Percentiles rank a stretch among this genome's conserved stretches.
These are phyloP conservation scores for Gibbula magus DNA, from an alignment of 2,888 invertebrate genomes.

Conservation along the genomic window DNA sequence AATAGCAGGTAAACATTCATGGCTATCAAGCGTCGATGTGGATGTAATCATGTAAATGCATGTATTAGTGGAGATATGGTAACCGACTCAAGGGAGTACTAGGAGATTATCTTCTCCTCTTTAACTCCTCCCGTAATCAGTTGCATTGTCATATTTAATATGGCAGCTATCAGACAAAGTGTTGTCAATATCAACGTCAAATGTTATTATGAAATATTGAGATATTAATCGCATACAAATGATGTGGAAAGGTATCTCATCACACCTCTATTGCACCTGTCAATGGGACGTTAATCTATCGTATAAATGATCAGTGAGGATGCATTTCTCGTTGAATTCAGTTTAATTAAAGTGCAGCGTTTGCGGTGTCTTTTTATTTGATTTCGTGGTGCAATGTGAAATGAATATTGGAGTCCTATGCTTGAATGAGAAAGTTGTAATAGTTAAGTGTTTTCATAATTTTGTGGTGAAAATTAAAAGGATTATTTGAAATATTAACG, in stretches of 20 bases:
- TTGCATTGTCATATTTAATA: not conserved
- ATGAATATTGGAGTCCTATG: too few relatives aligned
- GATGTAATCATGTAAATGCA: slow-evolving; percentile 1
- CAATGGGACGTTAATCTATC: too few relatives aligned
- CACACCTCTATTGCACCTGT: too few relatives aligned
- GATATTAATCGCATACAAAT: not conserved
- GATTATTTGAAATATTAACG: too few relatives aligned
- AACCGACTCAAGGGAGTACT: not conserved
- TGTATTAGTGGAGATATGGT: not conserved
- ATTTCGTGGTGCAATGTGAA: too few relatives aligned
- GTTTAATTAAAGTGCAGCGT: too few relatives aligned
- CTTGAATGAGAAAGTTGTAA: too few relatives aligned
- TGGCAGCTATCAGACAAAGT: not conserved
- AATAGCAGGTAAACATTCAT: not conserved
- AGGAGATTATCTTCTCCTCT: not conserved
- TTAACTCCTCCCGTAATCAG: not conserved
- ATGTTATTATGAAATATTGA: not conserved
- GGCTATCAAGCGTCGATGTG: not conserved
- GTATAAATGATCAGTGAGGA: too few relatives aligned
- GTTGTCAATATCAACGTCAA: not conserved
- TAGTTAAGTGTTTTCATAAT: too few relatives aligned
- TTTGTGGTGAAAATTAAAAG: too few relatives aligned
- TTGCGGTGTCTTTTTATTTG: too few relatives aligned
- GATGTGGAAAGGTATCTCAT: not conserved
- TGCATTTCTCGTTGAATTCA: too few relatives aligned